phyloP scores from a whole-genome alignment of 2,888 invertebrate species.

The Sycophila texana region DNA sequence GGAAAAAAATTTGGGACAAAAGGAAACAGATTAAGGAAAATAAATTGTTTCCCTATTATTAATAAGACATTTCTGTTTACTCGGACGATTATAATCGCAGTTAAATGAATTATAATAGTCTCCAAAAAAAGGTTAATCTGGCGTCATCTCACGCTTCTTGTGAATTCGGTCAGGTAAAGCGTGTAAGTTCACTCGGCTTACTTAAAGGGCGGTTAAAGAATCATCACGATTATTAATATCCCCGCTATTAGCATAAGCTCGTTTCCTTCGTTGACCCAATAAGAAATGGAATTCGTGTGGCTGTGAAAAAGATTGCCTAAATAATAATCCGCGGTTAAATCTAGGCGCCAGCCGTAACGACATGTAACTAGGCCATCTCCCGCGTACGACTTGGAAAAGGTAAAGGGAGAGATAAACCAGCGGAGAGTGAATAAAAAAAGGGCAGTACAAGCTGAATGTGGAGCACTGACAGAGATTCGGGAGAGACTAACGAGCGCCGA shows the following conservation, averaged over 20 bases:
- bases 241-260: slow-evolving; percentile 38
- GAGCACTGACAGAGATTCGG: slow-evolving; percentile 20
- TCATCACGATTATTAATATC: slow-evolving; percentile 17
- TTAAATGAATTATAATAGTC: too few species aligned
- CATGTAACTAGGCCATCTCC: slow-evolving; percentile 37
- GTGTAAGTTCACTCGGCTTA: too few species aligned
- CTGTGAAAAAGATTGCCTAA: neutral
- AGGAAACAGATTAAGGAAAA: too few species aligned
- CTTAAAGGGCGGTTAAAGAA: slow-evolving; percentile 16
- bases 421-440: neutral
- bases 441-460: slow-evolving; percentile 11
- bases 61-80: too few species aligned
- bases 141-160: too few species aligned
- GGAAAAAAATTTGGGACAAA: too few species aligned
- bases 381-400: slow-evolving; percentile 10
- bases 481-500: slow-evolving; percentile 8
- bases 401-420: slow-evolving; percentile 37
- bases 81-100: too few species aligned
- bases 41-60: too few species aligned
- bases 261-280: slow-evolving; percentile 23
- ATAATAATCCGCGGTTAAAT: slow-evolving; percentile 40
- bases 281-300: slow-evolving; percentile 23
- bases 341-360: slow-evolving; percentile 23
- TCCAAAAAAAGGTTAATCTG: too few species aligned
- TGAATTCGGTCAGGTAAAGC: too few species aligned